Conservation (phyloP, 2,113 vertebrate species). For the Gnathonemus longibarbis region DNA sequence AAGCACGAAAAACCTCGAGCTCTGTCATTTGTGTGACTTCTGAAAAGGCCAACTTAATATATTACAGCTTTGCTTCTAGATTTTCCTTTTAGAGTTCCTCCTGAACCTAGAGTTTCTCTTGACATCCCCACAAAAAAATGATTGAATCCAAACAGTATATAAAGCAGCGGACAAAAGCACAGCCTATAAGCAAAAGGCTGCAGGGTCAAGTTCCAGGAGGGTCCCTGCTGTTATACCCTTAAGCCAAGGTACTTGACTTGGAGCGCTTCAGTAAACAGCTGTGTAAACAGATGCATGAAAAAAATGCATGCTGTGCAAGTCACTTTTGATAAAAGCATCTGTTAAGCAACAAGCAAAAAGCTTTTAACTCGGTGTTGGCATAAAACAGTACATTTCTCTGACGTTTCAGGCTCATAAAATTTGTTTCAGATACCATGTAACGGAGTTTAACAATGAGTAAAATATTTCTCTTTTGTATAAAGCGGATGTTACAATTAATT, state of each 20-base stretch:
- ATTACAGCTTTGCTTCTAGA: not conserved
- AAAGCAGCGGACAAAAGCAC: not conserved
- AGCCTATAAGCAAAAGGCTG: not conserved
- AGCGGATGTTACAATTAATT: not conserved
- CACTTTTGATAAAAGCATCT: not conserved
- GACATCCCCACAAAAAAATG: not conserved
- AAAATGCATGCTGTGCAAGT: not conserved
- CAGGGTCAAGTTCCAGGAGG: not conserved
- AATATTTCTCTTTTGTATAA: not conserved
- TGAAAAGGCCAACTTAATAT: not conserved
- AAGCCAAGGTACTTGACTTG: not conserved
- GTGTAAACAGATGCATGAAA: not conserved
- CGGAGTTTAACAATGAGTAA: not conserved
- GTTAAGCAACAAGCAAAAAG: not conserved
- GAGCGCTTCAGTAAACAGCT: not conserved
- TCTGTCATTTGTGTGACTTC: not conserved
- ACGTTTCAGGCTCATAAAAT: not conserved
- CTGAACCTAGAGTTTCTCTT: not conserved
- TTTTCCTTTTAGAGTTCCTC: not conserved
- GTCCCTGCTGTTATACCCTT: not conserved
- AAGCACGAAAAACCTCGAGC: not conserved
- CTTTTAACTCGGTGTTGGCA: not conserved
- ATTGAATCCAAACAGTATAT: not conserved
- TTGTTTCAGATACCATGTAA: not conserved
- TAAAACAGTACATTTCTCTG: not conserved